Conservation (phyloP, 1,140 invertebrate species). For the Nasonia longicornis region DNA sequence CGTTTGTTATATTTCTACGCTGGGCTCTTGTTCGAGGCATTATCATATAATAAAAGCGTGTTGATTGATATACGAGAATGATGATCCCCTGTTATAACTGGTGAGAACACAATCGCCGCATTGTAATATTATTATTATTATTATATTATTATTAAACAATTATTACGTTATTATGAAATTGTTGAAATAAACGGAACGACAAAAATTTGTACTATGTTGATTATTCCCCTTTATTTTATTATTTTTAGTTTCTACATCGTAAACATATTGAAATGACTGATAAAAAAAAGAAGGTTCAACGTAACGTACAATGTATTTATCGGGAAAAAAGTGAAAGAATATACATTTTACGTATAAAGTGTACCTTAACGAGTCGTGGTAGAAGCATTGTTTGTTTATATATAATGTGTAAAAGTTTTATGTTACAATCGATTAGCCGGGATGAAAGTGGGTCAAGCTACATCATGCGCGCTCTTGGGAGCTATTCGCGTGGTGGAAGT, state of each 20-base stretch:
- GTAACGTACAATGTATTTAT: neutral
- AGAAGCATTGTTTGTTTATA: constrained; percentile 12
- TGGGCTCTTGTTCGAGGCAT: constrained; percentile 68
- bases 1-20: constrained; percentile 69
- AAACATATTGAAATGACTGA: no score
- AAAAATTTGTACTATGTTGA: constrained; percentile 46
- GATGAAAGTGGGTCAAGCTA: constrained; percentile 6
- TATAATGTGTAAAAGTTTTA: constrained; percentile 26
- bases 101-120: constrained; percentile 68
- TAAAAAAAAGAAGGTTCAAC: no score
- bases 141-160: constrained; percentile 51
- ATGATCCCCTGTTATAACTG: constrained; percentile 65
- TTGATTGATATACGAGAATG: constrained; percentile 68
- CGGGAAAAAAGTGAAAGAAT: neutral
- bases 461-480: neutral
- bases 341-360: neutral
- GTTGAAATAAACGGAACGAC: constrained; percentile 70
- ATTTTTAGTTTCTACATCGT: neutral
- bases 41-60: constrained; percentile 53
- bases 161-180: constrained; percentile 70
- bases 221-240: neutral
- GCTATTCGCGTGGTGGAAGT: neutral
- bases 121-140: constrained; percentile 67
- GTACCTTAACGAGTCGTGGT: neutral
- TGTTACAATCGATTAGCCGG: constrained; percentile 20